Percentiles rank a stretch among this genome's conserved stretches.
Evolutionary conservation across 2,888 invertebrate species (phyloP).

Genomic region (Cephus rjabovi): DNA sequence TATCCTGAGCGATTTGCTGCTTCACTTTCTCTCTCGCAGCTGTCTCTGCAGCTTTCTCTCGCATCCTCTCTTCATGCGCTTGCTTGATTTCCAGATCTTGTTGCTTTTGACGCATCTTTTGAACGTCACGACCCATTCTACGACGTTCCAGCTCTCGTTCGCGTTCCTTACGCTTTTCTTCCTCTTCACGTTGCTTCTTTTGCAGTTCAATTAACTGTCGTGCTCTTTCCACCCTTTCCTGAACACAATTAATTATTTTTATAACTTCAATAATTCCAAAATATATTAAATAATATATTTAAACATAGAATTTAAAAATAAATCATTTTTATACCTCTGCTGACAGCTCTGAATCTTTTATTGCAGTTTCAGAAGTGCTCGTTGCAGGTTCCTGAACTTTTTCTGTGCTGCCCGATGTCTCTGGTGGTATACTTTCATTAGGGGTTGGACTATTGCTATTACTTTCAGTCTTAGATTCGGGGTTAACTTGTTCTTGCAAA

Average conservation of each 20-base stretch:
- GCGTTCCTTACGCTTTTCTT: slow-evolving; percentile 74
- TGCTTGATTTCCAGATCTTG: slow-evolving; percentile 81
- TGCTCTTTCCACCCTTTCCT: slow-evolving; percentile 75
- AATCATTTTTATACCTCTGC: no score
- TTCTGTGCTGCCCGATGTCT: no score
- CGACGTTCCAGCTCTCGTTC: slow-evolving; percentile 80
- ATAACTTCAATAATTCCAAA: no score
- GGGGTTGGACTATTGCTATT: no score
- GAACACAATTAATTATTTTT: slow-evolving; percentile 16
- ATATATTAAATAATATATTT: no score
- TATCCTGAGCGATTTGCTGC: slow-evolving; percentile 88
- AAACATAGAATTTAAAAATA: no score
- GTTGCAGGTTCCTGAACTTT: no score
- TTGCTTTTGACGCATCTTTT: slow-evolving; percentile 78
- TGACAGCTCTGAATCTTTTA: no score
- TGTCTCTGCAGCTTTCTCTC: slow-evolving; percentile 81
- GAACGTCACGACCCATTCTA: slow-evolving; percentile 78
- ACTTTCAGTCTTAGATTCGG: no score
- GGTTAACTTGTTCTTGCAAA: no score
- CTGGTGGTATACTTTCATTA: no score
- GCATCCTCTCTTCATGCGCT: slow-evolving; percentile 78
- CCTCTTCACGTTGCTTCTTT: slow-evolving; percentile 72
- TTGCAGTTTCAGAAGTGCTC: no score
- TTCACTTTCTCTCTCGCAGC: slow-evolving; percentile 81
- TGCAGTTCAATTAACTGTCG: slow-evolving; percentile 74